Evolutionary conservation across 2,113 vertebrate genomes (phyloP), one percentile per base, ranked within the genome.

Genomic region (Zeus faber): DNA sequence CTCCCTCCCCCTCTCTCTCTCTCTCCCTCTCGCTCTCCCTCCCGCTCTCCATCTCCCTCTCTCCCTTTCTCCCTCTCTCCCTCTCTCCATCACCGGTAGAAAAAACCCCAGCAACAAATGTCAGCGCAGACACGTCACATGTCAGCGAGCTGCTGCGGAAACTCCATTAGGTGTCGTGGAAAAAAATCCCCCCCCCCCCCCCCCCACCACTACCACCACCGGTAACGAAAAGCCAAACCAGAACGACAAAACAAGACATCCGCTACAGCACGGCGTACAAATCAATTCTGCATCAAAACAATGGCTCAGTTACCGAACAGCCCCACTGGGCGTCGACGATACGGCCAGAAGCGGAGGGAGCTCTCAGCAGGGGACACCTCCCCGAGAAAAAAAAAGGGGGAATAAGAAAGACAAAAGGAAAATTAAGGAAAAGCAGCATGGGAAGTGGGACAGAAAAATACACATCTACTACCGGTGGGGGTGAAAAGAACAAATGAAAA

Each of bases 281-380:
- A 81, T 73, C 66, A 81, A 54, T 73, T 75, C 55, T 29, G 58
- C 49, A 2, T 73, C n/a, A 64, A 65, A 72, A 79, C 54, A 77
- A 72, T 63, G 72, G 58, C 49, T 47, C 49, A 46, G 58, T 79
- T 77, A 73, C 40, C 6, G 73, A 77, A 76, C 61, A 5, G 68
- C 52, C 22, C 35, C n/a, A 20, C 73, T 75, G 76, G 57, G 70
- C 61, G 52, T 49, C 5, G 41, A 14, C 2, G 74, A 77, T 81
- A 81, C 40, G 71, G 44, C 1, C 46, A 20, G 47, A 41, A 73
- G 75, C 59, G 63, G 67, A 60, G 74, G 41, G 52, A 76, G n/a
- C 59, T 78, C 67, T 72, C 76, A 80, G 68, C 59, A 84, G 66
- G 64, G 67, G 58, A 10, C 74, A 3, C 60, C 71, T 76, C 71